A percentile compares a stretch with the other conserved stretches of the same genome.
phyloP scores from a whole-genome alignment of 2,888 invertebrate genomes.

The Sympetrum striolatum region DNA sequence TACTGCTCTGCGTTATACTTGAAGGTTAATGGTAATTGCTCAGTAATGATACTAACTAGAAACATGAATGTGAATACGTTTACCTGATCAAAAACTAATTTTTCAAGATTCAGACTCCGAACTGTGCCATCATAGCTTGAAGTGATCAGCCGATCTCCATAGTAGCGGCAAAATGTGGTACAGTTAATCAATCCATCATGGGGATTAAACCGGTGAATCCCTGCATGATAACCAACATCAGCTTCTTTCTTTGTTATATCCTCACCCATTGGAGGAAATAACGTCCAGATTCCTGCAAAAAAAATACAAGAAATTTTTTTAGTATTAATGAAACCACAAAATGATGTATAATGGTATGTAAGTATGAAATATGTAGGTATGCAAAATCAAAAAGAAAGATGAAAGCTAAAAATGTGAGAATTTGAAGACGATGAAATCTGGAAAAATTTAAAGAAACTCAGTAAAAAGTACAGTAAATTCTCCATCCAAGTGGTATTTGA shows the following conservation, averaged over 20 bases:
- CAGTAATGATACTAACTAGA: too few relatives aligned
- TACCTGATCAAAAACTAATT: conserved; percentile 56
- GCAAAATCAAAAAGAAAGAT: too few relatives aligned
- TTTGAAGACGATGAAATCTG: too few relatives aligned
- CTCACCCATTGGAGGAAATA: conserved; percentile 47
- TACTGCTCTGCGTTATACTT: too few relatives aligned
- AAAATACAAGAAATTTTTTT: background rate
- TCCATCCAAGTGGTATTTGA: too few relatives aligned
- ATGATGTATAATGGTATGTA: too few relatives aligned
- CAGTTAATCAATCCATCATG: conserved; percentile 57
- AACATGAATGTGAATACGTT: conserved; percentile 44
- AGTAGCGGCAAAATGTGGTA: conserved; percentile 53
- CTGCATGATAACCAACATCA: background rate
- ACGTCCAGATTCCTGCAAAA: conserved; percentile 52
- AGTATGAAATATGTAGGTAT: too few relatives aligned
- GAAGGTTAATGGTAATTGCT: too few relatives aligned
- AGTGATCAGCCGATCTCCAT: conserved; percentile 52
- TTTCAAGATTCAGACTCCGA: conserved; percentile 56
- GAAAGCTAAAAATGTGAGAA: too few relatives aligned
- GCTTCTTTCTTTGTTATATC: conserved; percentile 49
- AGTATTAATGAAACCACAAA: background rate
- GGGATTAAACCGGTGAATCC: conserved; percentile 53
- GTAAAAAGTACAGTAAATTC: too few relatives aligned
- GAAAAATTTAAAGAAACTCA: too few relatives aligned
- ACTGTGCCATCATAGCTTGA: conserved; percentile 59